phyloP scores from a whole-genome alignment of 30 jellyfish, hydroid and myxozoan species.

The Hydractinia echinata region DNA sequence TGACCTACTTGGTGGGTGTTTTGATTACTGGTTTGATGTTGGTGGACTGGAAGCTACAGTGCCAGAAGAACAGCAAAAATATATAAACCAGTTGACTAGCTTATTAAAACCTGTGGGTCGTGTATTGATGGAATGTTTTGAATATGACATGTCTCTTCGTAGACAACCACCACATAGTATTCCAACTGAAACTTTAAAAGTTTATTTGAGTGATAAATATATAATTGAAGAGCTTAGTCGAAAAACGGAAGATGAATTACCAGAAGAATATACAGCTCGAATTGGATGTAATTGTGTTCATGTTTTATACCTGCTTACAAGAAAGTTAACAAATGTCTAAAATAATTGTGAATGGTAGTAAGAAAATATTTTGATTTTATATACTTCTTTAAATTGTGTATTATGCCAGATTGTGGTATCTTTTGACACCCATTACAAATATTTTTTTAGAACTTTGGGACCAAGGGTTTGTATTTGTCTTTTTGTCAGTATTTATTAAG shows the following conservation, averaged over 20 bases:
- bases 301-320: slow-evolving; percentile 17
- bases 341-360: too few species aligned
- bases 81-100: slow-evolving; percentile 1
- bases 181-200: background rate
- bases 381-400: too few species aligned
- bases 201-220: background rate
- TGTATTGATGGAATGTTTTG: slow-evolving; percentile 14
- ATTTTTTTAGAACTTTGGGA: too few species aligned
- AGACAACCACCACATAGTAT: slow-evolving; percentile 8
- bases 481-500: too few species aligned
- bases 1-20: slow-evolving; percentile 27
- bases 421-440: too few species aligned
- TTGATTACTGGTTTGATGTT: slow-evolving; percentile 35
- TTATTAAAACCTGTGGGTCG: background rate
- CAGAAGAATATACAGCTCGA: slow-evolving; percentile 19
- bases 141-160: slow-evolving; percentile 12
- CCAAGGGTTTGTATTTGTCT: too few species aligned
- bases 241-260: background rate
- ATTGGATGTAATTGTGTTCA: slow-evolving; percentile 6
- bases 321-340: too few species aligned
- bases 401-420: too few species aligned
- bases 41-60: slow-evolving; percentile 46
- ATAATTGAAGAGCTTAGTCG: slow-evolving; percentile 8
- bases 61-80: slow-evolving; percentile 36
- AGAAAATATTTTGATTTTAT: too few species aligned